These are phyloP conservation scores for Helarctos malayanus DNA, from an alignment of 2,797 vertebrate genomes.

Conservation along the genomic window DNA sequence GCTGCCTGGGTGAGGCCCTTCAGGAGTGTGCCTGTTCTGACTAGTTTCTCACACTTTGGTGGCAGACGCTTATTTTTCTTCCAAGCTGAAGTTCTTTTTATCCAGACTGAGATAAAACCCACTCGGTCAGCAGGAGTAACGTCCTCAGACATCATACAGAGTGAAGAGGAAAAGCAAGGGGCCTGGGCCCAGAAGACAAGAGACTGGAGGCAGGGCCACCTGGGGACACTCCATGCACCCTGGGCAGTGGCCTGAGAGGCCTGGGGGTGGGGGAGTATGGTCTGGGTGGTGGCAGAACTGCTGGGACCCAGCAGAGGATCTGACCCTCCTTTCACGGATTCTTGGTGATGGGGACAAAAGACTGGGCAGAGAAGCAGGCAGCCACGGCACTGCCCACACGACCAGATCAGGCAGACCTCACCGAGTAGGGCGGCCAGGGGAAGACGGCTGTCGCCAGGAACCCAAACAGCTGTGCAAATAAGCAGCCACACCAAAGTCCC, in stretches of 20 bases:
- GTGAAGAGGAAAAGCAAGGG: not conserved
- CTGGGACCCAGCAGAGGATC: not conserved
- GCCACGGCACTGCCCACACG: accelerated
- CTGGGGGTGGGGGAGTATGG: accelerated
- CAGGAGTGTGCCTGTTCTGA: accelerated
- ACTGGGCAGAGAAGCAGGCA: not conserved
- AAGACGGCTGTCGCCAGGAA: accelerated
- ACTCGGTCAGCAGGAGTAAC: not conserved
- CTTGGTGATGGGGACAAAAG: not conserved
- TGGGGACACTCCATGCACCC: not conserved
- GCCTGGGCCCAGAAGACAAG: not conserved
- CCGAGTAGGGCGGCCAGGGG: not conserved
- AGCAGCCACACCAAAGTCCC: conserved; percentile 82
- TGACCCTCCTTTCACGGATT: accelerated
- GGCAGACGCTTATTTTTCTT: not conserved
- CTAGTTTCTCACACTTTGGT: not conserved
- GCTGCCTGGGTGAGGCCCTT: not conserved
- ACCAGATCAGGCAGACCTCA: not conserved
- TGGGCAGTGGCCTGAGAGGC: not conserved
- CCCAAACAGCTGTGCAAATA: conserved; percentile 58
- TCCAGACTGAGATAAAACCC: not conserved
- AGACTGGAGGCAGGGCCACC: not conserved
- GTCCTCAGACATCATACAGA: not conserved
- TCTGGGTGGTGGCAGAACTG: not conserved
- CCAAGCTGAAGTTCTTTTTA: too few relatives aligned